Evolutionary conservation across 2,113 vertebrate genomes (phyloP), one percentile per base, ranked within the genome.

Genomic region (Pseudorasbora parva): DNA sequence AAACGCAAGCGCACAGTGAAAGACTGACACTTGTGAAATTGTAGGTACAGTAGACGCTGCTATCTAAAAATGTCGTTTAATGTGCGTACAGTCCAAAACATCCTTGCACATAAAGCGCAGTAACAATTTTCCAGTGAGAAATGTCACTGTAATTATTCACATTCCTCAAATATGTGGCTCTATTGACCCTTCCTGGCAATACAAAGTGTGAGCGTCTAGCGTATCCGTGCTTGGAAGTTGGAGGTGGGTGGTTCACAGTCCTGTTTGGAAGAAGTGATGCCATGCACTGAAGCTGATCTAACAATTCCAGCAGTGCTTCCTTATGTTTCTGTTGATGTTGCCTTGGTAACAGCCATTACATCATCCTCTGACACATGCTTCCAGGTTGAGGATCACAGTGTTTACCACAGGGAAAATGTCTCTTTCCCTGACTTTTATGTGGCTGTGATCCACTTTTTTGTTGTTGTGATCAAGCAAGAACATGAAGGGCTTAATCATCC

Each of bases 291-390:
- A 82, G 86, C 68, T 69, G 79, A 81, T 86, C 84, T 85, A 84
- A 81, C 88, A 88, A 92, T 89, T 92, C 87, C 89, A 82, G 84
- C 86, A 74, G 3, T 72, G 82, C 86, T 86, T 88, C 82, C 87
- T 89, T 84, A 81, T 93, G 91, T 93, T 92, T 92, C 90, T 66
- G 92, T 93, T 92, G 89, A 93, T 33, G 77, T 93, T 86, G 85
- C 92, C 89, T 47, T 91, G 88, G 93, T 88, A 89, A 93, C 91
- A 23, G 66, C 76, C 73, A 51, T 86, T 74, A 47, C 75, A 19
- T 86, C 84, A 82, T 51, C 17, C 74, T 72, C 27, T 78, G 27
- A 82, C 25, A 8, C 19, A 5, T 69, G 23, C 51, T 54, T 82
- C 60, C 71, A 23, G 19, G 45, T 66, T 66, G 43, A 51, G 19